phyloP scores from a whole-genome alignment of 1,140 invertebrate genomes.

The Drosophila gunungcola region DNA sequence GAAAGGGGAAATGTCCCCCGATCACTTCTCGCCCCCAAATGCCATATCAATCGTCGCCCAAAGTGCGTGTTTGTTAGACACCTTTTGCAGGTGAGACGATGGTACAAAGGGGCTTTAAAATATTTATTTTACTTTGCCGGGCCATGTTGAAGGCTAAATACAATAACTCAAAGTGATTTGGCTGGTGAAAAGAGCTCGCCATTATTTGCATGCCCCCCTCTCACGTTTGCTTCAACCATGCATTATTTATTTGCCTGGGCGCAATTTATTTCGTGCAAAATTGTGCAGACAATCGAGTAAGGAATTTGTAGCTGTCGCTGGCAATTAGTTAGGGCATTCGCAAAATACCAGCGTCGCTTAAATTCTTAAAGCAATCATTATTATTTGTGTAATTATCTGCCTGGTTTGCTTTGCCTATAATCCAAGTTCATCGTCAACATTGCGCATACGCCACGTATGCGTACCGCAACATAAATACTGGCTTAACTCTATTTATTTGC shows the following conservation, averaged over 20 bases:
- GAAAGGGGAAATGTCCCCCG: slow-evolving; percentile 6
- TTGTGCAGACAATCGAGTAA: slow-evolving; percentile 43
- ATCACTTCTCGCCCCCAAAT: slow-evolving; percentile 10
- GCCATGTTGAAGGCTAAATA: slow-evolving; percentile 65
- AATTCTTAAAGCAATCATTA: not conserved
- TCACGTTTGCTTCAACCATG: slow-evolving; percentile 24
- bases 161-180: slow-evolving; percentile 81
- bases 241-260: slow-evolving; percentile 52
- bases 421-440: slow-evolving; percentile 19
- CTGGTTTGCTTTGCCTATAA: slow-evolving; percentile 22
- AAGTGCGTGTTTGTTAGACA: slow-evolving; percentile 62
- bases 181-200: slow-evolving; percentile 42
- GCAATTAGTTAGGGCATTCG: slow-evolving; percentile 42
- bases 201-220: slow-evolving; percentile 60
- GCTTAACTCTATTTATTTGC: slow-evolving; percentile 37
- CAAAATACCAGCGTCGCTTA: slow-evolving; percentile 5
- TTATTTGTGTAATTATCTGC: slow-evolving; percentile 29
- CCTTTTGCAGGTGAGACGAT: slow-evolving; percentile 35
- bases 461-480: slow-evolving; percentile 34
- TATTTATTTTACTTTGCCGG: slow-evolving; percentile 69
- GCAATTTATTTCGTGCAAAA: slow-evolving; percentile 48
- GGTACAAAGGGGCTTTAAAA: slow-evolving; percentile 63
- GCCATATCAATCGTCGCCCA: slow-evolving; percentile 79
- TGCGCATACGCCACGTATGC: slow-evolving; percentile 48
- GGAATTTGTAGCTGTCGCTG: slow-evolving; percentile 30